Percentiles rank a stretch among this genome's conserved stretches.
These are phyloP conservation scores for Dugesia japonica DNA, from an alignment of 2,888 invertebrate species.

Conservation along the genomic window DNA sequence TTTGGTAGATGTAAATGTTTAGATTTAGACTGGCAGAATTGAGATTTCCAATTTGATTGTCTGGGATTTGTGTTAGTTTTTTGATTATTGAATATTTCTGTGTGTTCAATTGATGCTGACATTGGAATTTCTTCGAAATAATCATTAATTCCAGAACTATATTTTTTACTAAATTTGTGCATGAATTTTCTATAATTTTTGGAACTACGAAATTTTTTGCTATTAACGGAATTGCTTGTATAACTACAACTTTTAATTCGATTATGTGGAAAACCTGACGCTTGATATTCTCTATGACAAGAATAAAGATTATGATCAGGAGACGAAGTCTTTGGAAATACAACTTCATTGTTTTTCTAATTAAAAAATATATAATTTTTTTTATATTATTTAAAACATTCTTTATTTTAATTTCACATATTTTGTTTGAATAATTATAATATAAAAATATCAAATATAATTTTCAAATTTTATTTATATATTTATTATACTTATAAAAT, in stretches of 20 bases:
- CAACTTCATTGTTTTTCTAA: neutral
- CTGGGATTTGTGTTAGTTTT: neutral
- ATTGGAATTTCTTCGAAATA: constrained; percentile 12
- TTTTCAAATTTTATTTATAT: no score
- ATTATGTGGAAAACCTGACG: neutral
- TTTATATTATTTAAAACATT: no score
- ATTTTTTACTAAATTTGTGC: neutral
- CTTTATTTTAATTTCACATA: no score
- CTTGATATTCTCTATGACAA: neutral
- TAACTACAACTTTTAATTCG: neutral
- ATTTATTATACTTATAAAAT: no score
- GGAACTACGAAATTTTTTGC: neutral
- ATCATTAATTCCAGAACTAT: neutral
- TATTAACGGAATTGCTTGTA: neutral
- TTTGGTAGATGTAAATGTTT: neutral
- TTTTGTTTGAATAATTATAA: no score
- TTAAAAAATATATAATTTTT: neutral
- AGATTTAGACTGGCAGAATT: neutral
- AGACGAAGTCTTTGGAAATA: neutral
- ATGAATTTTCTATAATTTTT: neutral
- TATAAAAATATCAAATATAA: no score
- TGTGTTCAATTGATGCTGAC: neutral
- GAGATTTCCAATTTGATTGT: neutral
- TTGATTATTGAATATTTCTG: neutral
- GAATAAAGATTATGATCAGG: neutral